These are phyloP conservation scores for Heloderma charlesbogerti DNA, from an alignment of 2,113 vertebrate genomes.

Conservation along the genomic window DNA sequence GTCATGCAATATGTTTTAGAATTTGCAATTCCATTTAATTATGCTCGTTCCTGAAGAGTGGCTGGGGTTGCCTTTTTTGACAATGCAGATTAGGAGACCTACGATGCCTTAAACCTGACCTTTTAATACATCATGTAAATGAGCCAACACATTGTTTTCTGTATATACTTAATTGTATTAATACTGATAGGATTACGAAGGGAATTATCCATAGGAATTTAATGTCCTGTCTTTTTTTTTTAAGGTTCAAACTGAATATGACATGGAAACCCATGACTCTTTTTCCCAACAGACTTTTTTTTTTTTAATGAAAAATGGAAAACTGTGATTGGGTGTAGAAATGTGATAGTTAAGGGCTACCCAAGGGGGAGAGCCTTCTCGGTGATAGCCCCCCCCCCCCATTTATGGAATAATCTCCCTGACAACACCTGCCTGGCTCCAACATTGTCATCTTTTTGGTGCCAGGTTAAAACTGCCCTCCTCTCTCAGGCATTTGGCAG, in stretches of 20 bases:
- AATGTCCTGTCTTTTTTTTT: background rate
- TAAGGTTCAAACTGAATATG: background rate
- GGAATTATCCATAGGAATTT: background rate
- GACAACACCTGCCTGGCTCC: too few species aligned
- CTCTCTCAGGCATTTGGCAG: too few species aligned
- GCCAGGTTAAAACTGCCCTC: too few species aligned
- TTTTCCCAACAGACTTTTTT: background rate
- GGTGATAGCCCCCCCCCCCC: too few species aligned
- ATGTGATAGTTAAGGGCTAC: background rate
- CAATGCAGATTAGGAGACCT: background rate
- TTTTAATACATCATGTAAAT: background rate
- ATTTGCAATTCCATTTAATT: background rate
- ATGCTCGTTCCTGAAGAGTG: background rate
- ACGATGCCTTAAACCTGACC: constrained; percentile 23
- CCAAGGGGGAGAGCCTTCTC: too few species aligned
- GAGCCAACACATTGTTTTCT: background rate
- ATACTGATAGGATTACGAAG: constrained; percentile 13
- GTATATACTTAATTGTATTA: background rate
- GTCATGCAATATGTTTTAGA: too few species aligned
- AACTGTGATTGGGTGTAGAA: background rate
- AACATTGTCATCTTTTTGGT: too few species aligned
- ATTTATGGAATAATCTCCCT: too few species aligned
- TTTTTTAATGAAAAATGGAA: background rate
- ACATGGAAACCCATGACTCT: background rate
- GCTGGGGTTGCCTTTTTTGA: background rate